Base-by-base conservation (phyloP, 2,888 invertebrate genomes). In the Eumerus sabulonum region DNA sequence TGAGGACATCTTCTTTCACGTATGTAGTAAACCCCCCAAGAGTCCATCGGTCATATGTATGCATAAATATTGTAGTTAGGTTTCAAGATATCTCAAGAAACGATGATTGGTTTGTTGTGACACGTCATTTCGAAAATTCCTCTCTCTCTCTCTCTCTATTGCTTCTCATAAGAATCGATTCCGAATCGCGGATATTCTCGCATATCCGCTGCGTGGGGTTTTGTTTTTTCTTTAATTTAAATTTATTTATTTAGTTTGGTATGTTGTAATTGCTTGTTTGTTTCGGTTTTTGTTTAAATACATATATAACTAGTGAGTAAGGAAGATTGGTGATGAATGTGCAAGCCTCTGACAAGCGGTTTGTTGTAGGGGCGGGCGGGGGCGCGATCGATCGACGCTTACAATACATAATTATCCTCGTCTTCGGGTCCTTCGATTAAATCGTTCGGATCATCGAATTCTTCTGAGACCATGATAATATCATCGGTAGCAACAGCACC, bases 401-500 rank as follows among this genome's bases (percentile, higher is more conserved):
- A 83, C 84, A 83, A 83, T 79, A 82, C 63, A 13, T 64, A 54
- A 63, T 76, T 72, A 35, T 71, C 84, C 12, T 84, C 84, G 12
- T 83, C 84, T 18, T 87, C 86, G 47, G 84, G 84, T 53, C 86
- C 86, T 77, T 85, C 86, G 44, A 86, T 86, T 50, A 86, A 76
- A 81, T 86, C 86, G 16, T 87, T 85, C 27, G 86, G 85, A 81
- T 83, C 84, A 72, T 83, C 82, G 18, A 85, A 86, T 42, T 27
- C 27, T 7, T 85, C 85, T 44, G 81, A 71, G 44, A 79, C 82
- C 81, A 83, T 76, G 27, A 84, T 81, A 77, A 84, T 81, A 76
- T 82, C 82, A 71, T 82, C 81, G 44, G 74, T 77, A 59, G 81
- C 82, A 16, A 45, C 40, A 35, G 38, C 68, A 27, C 27, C 27